Percentiles rank a stretch among this genome's conserved stretches.
Conservation (phyloP, 2,797 vertebrate genomes). For the Triplophysa bombifrons region DNA sequence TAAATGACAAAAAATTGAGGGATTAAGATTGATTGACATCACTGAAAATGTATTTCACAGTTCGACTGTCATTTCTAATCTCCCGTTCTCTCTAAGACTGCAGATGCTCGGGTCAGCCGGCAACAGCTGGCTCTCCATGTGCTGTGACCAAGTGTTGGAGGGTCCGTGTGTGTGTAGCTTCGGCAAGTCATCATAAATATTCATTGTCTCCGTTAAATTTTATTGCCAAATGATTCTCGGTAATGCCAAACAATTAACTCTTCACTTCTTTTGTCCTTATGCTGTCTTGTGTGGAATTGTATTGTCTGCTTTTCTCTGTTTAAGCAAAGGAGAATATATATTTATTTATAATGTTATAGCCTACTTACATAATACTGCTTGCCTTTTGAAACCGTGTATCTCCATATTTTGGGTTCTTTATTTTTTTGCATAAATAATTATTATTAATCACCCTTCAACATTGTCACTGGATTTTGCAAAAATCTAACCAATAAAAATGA, state of each 20-base stretch:
- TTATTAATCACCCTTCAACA: too few species aligned
- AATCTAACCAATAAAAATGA: too few species aligned
- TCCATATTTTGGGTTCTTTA: too few species aligned
- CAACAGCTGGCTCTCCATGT: slow-evolving; percentile 87
- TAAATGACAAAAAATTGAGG: slow-evolving; percentile 64
- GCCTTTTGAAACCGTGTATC: too few species aligned
- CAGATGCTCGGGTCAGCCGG: slow-evolving; percentile 82
- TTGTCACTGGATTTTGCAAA: too few species aligned
- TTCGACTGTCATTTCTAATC: slow-evolving; percentile 44
- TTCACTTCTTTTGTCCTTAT: slow-evolving; percentile 44
- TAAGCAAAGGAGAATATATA: neutral
- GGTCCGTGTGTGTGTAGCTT: slow-evolving; percentile 43
- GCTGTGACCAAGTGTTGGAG: slow-evolving; percentile 81
- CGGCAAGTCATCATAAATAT: slow-evolving; percentile 59
- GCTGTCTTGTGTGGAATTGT: slow-evolving; percentile 43
- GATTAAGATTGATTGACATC: neutral
- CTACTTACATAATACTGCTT: too few species aligned
- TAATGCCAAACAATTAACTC: slow-evolving; percentile 49
- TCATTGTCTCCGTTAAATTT: slow-evolving; percentile 51
- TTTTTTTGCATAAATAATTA: too few species aligned
- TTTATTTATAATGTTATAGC: neutral
- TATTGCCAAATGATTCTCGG: slow-evolving; percentile 51
- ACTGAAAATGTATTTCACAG: slow-evolving; percentile 10
- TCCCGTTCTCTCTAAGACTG: slow-evolving; percentile 49
- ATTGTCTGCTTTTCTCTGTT: slow-evolving; percentile 23